Conservation (phyloP, 2,888 invertebrate species). For the Mythimna pallens region DNA sequence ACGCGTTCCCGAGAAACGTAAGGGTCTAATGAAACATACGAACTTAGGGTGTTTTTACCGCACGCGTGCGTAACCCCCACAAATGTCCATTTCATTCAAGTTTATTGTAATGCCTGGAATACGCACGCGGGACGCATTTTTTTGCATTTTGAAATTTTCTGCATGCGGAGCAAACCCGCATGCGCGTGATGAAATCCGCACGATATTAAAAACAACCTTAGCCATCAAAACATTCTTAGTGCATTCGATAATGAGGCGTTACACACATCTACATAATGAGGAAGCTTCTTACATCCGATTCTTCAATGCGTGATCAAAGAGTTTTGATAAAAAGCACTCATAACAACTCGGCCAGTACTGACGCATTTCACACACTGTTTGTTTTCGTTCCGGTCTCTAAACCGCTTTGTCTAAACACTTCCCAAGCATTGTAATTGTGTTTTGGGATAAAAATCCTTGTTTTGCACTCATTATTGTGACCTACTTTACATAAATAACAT, state of each 20-base stretch:
- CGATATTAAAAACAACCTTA: too few species aligned
- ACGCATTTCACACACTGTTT: conserved; percentile 36
- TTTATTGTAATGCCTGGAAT: too few species aligned
- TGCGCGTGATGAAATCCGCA: too few species aligned
- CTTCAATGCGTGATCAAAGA: conserved; percentile 2
- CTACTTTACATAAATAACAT: neutral
- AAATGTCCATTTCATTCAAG: too few species aligned
- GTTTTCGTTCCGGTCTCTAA: conserved; percentile 28
- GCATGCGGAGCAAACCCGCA: too few species aligned
- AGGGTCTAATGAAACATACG: too few species aligned
- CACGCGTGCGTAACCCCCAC: too few species aligned
- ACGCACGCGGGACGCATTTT: too few species aligned
- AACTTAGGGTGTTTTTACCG: too few species aligned
- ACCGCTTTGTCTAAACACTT: conserved; percentile 8
- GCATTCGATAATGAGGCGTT: neutral
- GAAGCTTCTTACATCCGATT: conserved; percentile 10
- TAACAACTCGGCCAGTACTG: conserved; percentile 41
- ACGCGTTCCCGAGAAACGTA: too few species aligned
- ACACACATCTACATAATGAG: conserved; percentile 13
- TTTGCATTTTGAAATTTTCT: too few species aligned
- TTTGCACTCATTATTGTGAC: neutral
- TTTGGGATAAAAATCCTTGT: conserved; percentile 14
- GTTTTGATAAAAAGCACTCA: conserved; percentile 33
- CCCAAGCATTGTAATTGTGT: conserved; percentile 23
- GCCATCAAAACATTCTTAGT: too few species aligned